Conservation (phyloP, 2,113 vertebrate genomes). For the Spilogale gracilis region DNA sequence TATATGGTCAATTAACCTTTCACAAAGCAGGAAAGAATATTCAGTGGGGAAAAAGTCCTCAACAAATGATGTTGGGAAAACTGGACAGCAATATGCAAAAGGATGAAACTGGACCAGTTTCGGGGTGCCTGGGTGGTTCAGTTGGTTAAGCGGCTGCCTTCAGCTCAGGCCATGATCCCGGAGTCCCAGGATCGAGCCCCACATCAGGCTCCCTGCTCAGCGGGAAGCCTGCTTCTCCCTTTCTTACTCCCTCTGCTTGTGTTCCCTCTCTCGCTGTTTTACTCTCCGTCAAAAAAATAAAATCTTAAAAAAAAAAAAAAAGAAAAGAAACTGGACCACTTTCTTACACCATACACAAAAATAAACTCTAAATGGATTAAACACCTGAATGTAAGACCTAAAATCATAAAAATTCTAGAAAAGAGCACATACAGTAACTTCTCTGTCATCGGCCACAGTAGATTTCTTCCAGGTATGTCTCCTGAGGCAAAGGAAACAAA, state of each 20-base stretch:
- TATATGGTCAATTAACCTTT: too few species aligned
- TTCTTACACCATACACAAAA: neutral
- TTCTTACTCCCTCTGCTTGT: too few species aligned
- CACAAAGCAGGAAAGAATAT: too few species aligned
- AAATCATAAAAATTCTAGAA: neutral
- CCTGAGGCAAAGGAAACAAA: neutral
- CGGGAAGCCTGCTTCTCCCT: too few species aligned
- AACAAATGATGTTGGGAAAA: neutral
- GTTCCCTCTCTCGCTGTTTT: too few species aligned
- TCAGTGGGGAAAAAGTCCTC: neutral
- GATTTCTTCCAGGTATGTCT: neutral
- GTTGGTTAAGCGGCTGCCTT: too few species aligned
- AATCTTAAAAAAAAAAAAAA: too few species aligned
- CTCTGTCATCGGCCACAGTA: neutral
- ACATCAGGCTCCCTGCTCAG: too few species aligned
- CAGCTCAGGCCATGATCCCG: too few species aligned
- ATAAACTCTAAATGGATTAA: neutral
- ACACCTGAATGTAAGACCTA: neutral
- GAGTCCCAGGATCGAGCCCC: too few species aligned
- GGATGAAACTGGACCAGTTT: neutral
- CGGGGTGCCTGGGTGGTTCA: too few species aligned
- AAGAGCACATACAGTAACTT: neutral
- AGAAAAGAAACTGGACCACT: neutral
- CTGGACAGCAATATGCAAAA: neutral
- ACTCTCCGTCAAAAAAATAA: too few species aligned